Base-by-base conservation (phyloP, 2,113 vertebrate species). In the Pachyramphus minor region DNA sequence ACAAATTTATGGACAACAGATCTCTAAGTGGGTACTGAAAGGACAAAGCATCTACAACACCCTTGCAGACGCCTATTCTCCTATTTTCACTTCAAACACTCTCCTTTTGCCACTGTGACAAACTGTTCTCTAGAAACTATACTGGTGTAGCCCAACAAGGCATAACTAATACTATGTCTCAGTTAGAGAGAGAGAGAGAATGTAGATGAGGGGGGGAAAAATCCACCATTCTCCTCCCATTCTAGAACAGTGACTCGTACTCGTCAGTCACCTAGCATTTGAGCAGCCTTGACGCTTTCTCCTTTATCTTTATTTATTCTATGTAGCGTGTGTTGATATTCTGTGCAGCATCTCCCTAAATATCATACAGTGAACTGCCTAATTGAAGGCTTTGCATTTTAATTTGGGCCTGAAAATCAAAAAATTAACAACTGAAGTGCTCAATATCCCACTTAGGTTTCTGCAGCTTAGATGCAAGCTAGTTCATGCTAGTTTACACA, bases 191-290 rank as follows among this genome's bases (percentile, higher is more conserved):
- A 73, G 12, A 35, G 17, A 78, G 12, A 58, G 27, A 62, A 55
- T 4, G 14, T 27, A 52, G 8, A 58, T 8, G 14, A 12, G 6
- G 7, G 1, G 2, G 6, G 7, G 1, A 2, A 13, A 52, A 66
- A 50, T 14, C 0, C 8, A 6, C 12, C 23, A 9, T 50, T 73
- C 47, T 41, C 17, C 13, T 12, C 11, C 12, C 17, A 12, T 33
- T 77, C 50, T 56, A 55, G 6, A 95, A 52, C 8, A 77, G 42
- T 0, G 0, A 72, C 58, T 47, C 6, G 15, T 24, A 79, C 4
- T 5, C 39, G 59, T 55, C 30, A 67, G 47, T 41, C 37, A 68
- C 41, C 56, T 4, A 84, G 52, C 55, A 89, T 21, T 25, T 24
- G 68, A 93, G 35, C 27, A 87, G 45, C 23, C 55, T 67, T 4